Base-by-base conservation (phyloP, 1,140 invertebrate species). In the Adoxophyes honmai region DNA sequence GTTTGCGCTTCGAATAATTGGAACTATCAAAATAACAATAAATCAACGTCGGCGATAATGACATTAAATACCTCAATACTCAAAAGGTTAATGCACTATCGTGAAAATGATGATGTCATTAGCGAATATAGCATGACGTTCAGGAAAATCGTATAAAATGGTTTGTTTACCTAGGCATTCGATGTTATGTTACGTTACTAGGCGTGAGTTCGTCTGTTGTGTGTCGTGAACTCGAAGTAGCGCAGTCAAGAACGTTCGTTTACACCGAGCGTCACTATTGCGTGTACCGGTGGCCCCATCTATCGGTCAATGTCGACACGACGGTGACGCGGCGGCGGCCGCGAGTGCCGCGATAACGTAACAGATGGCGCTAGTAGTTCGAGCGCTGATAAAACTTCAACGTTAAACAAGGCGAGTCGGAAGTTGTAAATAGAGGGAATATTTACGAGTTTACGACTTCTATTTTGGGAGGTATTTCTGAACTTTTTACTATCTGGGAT, bases 221-320 rank as follows among this genome's bases (percentile, higher is more conserved):
- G 68, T 70, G 68, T 70, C 71, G 60, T 78, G 82, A 88, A 88
- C 82, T 81, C 79, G 58, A 73, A 15, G 73, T 69, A 7, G 64
- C 69, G 66, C 80, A 84, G 82, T 88, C 82, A 86, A 88, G 85
- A 83, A 85, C 85, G 82, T 88, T 88, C 85, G 75, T 88, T 88
- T 80, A 88, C 54, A 37, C 81, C 82, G 59, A 58, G 67, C 73
- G 77, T 76, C 79, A 84, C 74, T 75, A 68, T 64, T 60, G 62
- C 70, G 61, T 66, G 72, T 71, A 76, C 71, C 66, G 73, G 64
- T 84, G 73, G 64, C 72, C 68, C 84, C 84, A 86, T 77, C 85
- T 88, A 78, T 80, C 85, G 85, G 81, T 88, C 85, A 88, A 86
- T 84, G 81, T 86, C 82, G 78, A 55, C 70, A 86, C 76, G 68